Percentiles rank a stretch among this genome's conserved stretches.
Evolutionary conservation across 2,113 vertebrate species (phyloP).

Genomic region (Chionodraco myersi): DNA sequence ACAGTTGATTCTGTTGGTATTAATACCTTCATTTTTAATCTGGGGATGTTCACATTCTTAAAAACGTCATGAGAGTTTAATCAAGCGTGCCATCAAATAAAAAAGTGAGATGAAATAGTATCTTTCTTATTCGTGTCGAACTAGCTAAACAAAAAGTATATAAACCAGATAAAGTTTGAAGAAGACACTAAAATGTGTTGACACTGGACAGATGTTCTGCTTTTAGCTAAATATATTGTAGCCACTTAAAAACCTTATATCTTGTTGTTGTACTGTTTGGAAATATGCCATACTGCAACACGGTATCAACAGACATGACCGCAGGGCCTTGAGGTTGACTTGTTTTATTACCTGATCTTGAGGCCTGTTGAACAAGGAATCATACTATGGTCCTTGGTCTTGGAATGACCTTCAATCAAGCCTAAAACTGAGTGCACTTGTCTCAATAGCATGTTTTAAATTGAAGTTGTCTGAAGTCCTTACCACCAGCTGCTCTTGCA

Average conservation of each 20-base stretch:
- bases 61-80: background rate
- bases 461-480: no score
- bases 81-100: background rate
- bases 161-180: background rate
- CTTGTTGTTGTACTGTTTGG: background rate
- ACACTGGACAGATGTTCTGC: background rate
- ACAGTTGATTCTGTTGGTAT: background rate
- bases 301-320: background rate
- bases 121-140: background rate
- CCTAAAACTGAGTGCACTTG: no score
- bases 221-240: background rate
- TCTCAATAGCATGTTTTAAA: no score
- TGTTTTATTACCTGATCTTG: background rate
- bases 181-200: background rate
- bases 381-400: no score
- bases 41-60: background rate
- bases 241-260: background rate
- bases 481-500: no score
- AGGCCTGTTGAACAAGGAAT: background rate
- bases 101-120: background rate
- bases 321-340: background rate
- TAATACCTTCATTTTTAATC: constrained; percentile 2
- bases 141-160: background rate
- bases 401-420: no score
- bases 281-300: background rate